phyloP scores from a whole-genome alignment of 2,888 invertebrate species.

The Doris montereyensis region DNA sequence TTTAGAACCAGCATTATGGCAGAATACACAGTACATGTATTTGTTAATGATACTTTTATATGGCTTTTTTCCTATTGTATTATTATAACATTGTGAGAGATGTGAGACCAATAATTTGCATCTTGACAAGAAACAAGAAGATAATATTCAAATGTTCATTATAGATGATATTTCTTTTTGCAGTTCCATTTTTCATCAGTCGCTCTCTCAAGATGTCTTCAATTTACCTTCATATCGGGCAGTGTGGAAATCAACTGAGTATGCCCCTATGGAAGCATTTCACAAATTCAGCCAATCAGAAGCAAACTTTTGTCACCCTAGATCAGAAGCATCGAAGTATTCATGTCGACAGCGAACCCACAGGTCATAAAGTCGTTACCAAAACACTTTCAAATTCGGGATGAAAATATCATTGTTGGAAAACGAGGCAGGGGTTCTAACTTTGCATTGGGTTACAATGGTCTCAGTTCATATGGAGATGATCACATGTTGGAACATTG shows the following conservation, averaged over 20 bases:
- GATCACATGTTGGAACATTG: slow-evolving; percentile 59
- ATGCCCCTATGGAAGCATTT: slow-evolving; percentile 58
- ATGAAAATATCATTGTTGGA: slow-evolving; percentile 59
- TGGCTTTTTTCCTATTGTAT: no score
- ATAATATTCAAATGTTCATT: no score
- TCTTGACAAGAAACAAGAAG: no score
- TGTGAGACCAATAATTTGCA: no score
- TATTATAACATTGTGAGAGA: no score
- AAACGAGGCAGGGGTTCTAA: slow-evolving; percentile 68
- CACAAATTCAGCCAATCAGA: slow-evolving; percentile 46
- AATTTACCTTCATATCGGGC: slow-evolving; percentile 68
- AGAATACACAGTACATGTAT: no score
- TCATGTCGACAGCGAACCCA: slow-evolving; percentile 67
- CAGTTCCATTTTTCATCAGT: no score
- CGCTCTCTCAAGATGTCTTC: slow-evolving; percentile 70
- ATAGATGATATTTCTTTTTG: no score
- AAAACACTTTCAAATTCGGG: slow-evolving; percentile 46
- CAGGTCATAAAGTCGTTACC: slow-evolving; percentile 32
- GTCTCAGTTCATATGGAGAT: slow-evolving; percentile 55
- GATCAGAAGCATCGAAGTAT: slow-evolving; percentile 62
- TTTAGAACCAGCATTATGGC: no score
- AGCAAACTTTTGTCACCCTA: slow-evolving; percentile 19
- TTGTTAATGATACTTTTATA: no score
- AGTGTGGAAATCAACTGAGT: slow-evolving; percentile 71
- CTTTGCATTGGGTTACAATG: slow-evolving; percentile 70